A percentile compares a stretch with the other conserved stretches of the same genome.
Evolutionary conservation across 1,140 invertebrate species (phyloP).

Genomic region (Polypedilum pembai): DNA sequence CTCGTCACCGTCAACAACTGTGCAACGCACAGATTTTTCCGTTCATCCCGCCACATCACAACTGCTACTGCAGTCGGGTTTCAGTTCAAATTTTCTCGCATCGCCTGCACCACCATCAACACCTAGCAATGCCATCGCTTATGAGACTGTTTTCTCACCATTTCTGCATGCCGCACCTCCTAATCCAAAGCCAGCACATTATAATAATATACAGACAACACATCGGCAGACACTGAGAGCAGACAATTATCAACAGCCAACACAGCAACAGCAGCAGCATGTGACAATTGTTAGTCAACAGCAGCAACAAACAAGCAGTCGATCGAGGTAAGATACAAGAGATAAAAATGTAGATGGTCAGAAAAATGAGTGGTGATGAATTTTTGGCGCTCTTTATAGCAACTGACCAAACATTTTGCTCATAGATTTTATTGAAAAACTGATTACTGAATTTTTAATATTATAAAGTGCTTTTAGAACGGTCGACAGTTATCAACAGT

Average conservation of each 20-base stretch:
- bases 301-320: slow-evolving; percentile 37
- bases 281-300: slow-evolving; percentile 29
- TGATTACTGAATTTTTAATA: background rate
- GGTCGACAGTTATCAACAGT: slow-evolving; percentile 17
- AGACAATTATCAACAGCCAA: slow-evolving; percentile 4
- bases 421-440: no score
- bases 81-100: slow-evolving; percentile 61
- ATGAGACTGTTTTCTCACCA: slow-evolving; percentile 63
- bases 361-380: no score
- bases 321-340: background rate
- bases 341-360: no score
- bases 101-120: slow-evolving; percentile 47
- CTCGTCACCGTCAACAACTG: slow-evolving; percentile 34
- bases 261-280: slow-evolving; percentile 38
- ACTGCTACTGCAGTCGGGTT: slow-evolving; percentile 55
- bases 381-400: no score
- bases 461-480: background rate
- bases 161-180: slow-evolving; percentile 55
- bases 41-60: slow-evolving; percentile 54
- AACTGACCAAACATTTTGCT: no score
- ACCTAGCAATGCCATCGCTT: slow-evolving; percentile 46
- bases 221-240: slow-evolving; percentile 51
- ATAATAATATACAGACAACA: slow-evolving; percentile 49
- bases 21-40: slow-evolving; percentile 43
- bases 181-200: slow-evolving; percentile 55